Base-by-base conservation (phyloP, 92 coral and sea anemone species). In the Actinernus sp. region DNA sequence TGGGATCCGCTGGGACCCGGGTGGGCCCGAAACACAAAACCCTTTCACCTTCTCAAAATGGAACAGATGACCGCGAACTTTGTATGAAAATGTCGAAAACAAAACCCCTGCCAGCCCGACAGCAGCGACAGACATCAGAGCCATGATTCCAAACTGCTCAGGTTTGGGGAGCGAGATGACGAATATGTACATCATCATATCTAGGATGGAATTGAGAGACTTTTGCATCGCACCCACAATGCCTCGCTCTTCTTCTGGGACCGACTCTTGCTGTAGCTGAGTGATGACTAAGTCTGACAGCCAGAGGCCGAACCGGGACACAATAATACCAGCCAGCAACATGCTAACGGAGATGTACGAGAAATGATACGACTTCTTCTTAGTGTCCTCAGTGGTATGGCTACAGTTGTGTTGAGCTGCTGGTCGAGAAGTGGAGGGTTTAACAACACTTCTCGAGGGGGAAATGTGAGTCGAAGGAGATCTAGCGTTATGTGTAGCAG, bases 261-360 rank as follows among this genome's bases (percentile, higher is more conserved):
- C 79, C 20, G 68, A 79, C 39, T 94, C 98, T 58, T 94, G 98
- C 29, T 79, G 86, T 13, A 94, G 82, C 68, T 94, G 98, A 1
- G 94, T 74, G 39, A 91, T 83, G 44, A 88, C 65, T 31, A 94
- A 65, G 56, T 94, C 98, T 3, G 97, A 78, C 83, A 87, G 45
- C 98, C 98, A 94, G 51, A 94, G 79, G 1, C 98, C 98, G 19
- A 89, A 68, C 28, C 98, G 92, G 10, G 96, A 94, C 32, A 85
- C 36, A 27, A 85, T 87, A 26, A 91, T 87, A 12, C 98, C 98
- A 12, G 87, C 86, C 50, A 94, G 60, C 11, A 94, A 82, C 20
- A 94, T 60, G 27, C 85, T 78, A n/a, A 94, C 67, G 19, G 98
- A 94, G 62, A 87, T 26, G 74, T 82, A 83, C 4, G 97, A 91